Evolutionary conservation across 2,113 vertebrate genomes (phyloP).

Genomic region (Holacanthus passer): DNA sequence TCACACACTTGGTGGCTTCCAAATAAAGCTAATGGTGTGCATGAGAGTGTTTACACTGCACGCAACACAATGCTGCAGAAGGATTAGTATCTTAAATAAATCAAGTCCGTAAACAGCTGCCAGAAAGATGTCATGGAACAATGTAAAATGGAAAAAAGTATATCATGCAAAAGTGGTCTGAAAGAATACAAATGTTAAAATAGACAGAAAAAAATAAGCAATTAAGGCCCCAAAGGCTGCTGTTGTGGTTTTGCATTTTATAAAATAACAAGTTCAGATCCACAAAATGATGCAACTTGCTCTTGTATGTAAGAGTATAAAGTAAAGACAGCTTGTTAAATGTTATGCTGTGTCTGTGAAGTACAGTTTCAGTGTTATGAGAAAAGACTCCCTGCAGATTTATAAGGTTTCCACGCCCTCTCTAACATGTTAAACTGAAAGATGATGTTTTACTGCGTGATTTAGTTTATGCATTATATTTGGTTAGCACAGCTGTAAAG

Average conservation of each 20-base stretch:
- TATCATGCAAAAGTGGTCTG: neutral
- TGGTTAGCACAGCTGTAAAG: neutral
- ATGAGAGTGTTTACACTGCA: constrained; percentile 28
- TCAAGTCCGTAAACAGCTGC: constrained; percentile 4
- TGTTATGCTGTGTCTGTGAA: constrained; percentile 7
- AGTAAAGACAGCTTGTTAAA: constrained; percentile 31
- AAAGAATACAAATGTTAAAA: constrained; percentile 2
- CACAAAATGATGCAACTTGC: neutral
- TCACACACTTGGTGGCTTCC: constrained; percentile 24
- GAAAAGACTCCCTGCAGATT: constrained; percentile 8
- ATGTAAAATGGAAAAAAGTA: neutral
- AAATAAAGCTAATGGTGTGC: constrained; percentile 48
- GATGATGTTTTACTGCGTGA: neutral
- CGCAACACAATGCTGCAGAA: neutral
- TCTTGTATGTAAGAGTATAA: constrained; percentile 9
- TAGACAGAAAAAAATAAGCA: neutral
- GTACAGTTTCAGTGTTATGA: constrained; percentile 3
- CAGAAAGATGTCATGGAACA: neutral
- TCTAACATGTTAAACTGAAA: neutral
- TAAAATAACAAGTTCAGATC: neutral
- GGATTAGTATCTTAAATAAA: constrained; percentile 34
- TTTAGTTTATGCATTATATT: neutral
- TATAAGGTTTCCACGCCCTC: constrained; percentile 7
- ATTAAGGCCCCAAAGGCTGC: neutral
- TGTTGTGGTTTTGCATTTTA: constrained; percentile 32